Evolutionary conservation across 1,140 invertebrate species (phyloP), one percentile per base, ranked within the genome.

Genomic region (Ephestia elutella): DNA sequence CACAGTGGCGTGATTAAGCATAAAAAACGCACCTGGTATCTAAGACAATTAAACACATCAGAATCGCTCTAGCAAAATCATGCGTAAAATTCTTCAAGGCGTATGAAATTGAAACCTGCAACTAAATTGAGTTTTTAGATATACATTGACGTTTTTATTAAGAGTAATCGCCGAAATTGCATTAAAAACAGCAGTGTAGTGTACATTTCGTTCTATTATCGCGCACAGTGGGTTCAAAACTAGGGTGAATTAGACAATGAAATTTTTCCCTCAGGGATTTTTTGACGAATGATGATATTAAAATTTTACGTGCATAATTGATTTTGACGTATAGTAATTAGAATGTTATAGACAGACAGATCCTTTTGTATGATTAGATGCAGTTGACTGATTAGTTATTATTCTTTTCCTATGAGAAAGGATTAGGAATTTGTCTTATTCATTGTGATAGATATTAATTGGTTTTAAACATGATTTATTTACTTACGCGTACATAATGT

Each of bases 301-400:
- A 21, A 50, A 53, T 63, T 56, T 58, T 59, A 63, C 56, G 56
- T 73, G 78, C 65, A 75, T 80, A 86, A 87, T 86, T 77, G 80
- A 75, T 76, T 82, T 79, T 72, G 85, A 86, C 82, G 62, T 75
- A 54, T 13, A 50, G 69, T 78, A 82, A 87, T 87, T 85, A 85
- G 84, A 72, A 75, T 68, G 69, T 74, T 73, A 71, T 62, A 68
- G 63, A 78, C 69, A 65, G 72, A 71, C 71, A 71, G 68, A 86
- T 79, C 71, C 70, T 71, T 79, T 85, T 72, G 69, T 61, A 58
- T 13, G 11, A 53, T 53, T 53, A 53, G 13, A 53, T n/a, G 76
- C 72, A 74, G 58, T 74, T 75, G 67, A 77, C 51, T 74, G 80
- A 78, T 75, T 54, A 53, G 51, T 32, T 64, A 63, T 66, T 53